These are phyloP conservation scores for Diaperis boleti DNA, from an alignment of 2,888 invertebrate genomes.

Conservation along the genomic window DNA sequence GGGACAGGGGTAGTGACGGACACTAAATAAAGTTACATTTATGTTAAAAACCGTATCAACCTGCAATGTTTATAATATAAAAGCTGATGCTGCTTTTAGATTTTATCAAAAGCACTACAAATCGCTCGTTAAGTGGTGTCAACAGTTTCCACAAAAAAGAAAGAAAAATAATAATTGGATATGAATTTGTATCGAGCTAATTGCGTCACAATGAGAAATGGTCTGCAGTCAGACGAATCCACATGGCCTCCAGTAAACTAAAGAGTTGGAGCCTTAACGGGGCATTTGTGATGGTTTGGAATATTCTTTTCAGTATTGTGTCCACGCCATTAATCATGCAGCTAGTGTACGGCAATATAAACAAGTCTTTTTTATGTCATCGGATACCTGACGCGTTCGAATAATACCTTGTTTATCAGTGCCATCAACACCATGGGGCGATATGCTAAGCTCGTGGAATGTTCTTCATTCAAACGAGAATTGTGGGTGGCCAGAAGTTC, in stretches of 20 bases:
- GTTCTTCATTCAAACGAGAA: conserved; percentile 53
- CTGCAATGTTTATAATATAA: no score
- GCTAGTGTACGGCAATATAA: conserved; percentile 66
- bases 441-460: conserved; percentile 57
- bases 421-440: conserved; percentile 67
- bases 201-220: conserved; percentile 31
- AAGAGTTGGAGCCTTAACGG: conserved; percentile 52
- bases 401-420: conserved; percentile 67
- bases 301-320: conserved; percentile 62
- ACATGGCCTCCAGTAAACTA: conserved; percentile 17
- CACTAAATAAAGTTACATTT: no score
- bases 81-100: no score
- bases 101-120: no score
- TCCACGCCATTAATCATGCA: conserved; percentile 65
- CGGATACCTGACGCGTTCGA: conserved; percentile 67
- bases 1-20: no score
- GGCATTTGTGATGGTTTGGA: conserved; percentile 59
- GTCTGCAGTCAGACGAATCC: conserved; percentile 12
- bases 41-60: no score
- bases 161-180: no score
- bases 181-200: conserved; percentile 35
- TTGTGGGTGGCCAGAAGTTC: conserved; percentile 58
- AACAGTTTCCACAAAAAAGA: conserved; percentile 2
- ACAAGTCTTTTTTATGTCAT: conserved; percentile 69
- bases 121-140: conserved; percentile 17